Conservation (phyloP, 2,888 invertebrate genomes). For the Mechanitis mazaeus region DNA sequence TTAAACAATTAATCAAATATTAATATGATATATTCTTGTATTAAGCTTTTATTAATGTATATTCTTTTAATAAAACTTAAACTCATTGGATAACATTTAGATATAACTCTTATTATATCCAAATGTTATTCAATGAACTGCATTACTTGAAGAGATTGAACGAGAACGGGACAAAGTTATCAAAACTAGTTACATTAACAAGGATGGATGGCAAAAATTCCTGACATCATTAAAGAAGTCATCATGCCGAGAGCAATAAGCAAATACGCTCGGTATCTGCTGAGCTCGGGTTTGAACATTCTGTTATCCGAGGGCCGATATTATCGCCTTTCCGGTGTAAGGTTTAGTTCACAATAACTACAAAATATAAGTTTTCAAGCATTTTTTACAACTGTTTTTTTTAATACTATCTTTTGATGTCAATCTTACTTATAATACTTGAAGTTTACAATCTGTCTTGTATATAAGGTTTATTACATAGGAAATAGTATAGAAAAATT, state of each 20-base stretch:
- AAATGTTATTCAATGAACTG: background rate
- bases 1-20: too few species aligned
- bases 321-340: slow-evolving; percentile 65
- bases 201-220: slow-evolving; percentile 55
- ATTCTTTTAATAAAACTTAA: too few species aligned
- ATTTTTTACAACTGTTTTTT: background rate
- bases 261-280: slow-evolving; percentile 58
- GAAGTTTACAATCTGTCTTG: background rate
- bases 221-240: slow-evolving; percentile 50
- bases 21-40: too few species aligned
- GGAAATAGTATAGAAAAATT: background rate
- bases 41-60: too few species aligned
- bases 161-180: slow-evolving; percentile 1
- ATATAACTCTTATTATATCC: too few species aligned
- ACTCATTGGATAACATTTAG: too few species aligned
- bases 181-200: slow-evolving; percentile 47
- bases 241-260: slow-evolving; percentile 60
- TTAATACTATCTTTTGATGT: background rate
- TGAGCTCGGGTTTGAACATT: slow-evolving; percentile 41
- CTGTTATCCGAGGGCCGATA: slow-evolving; percentile 57
- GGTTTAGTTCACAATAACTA: slow-evolving; percentile 18
- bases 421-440: background rate
- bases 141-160: slow-evolving; percentile 1
- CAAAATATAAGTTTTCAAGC: background rate
- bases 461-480: background rate